Base-by-base conservation (phyloP, 2,797 vertebrate species). In the Parotocinclus haroldoi region DNA sequence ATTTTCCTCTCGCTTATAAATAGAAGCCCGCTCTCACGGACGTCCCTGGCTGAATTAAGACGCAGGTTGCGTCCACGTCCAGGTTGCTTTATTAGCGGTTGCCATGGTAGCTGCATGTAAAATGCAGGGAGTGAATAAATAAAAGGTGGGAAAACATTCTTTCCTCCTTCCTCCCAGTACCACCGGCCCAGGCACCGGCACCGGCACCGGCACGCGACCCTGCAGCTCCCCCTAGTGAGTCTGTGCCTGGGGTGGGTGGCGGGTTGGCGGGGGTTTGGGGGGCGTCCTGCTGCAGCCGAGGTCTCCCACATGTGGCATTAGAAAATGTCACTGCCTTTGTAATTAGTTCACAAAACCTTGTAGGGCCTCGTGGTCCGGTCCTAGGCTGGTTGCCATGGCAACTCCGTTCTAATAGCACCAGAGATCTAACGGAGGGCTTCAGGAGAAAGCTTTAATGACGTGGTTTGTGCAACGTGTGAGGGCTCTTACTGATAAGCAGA, bases 301-400 rank as follows among this genome's bases (percentile, higher is more conserved):
- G 45, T 56, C 58, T 45, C 52, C 63, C 40, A 58, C 63, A 44
- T 58, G 58, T 36, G 48, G 57, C 17, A 56, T 73, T 58, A 66
- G 68, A 48, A 76, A 76, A 78, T 67, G 69, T 75, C 72, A 70
- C 61, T 60, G 73, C 56, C 63, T 75, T 66, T 67, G 63, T 75
- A 75, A 78, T 78, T 71, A 76, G 60, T 69, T 67, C 36, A 37
- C 17, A 58, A 65, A 51, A 67, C 19, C 48, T 50, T 6, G 48
- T 48, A 40, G 14, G n/a, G 40, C 46, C 54, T 10, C 7, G 53
- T 52, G 39, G 19, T 27, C 58, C n/a, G 39, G 45, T 60, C 17
- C 18, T 16, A 57, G 53, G 27, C 14, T 36, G 69, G 69, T 79
- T 69, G n/a, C 74, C 72, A 79, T 17, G 69, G 69, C 56, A 72